Base-by-base conservation (phyloP, 2,888 invertebrate species). In the Rhimphoctona megacephalus region DNA sequence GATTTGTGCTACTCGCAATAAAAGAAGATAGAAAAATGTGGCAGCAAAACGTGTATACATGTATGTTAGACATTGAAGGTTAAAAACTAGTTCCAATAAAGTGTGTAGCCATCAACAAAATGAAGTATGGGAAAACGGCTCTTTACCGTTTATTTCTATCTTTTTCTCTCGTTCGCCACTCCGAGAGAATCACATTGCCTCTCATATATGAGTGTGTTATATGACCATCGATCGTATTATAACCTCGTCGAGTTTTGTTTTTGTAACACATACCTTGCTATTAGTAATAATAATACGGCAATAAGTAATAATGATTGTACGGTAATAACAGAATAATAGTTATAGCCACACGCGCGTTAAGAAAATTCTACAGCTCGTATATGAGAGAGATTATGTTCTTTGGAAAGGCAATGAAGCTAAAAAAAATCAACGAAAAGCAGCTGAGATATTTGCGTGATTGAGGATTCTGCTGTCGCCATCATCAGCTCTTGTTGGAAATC, bases 211-310 rank as follows among this genome's bases (percentile, higher is more conserved):
- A 30, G 61, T 61, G 61, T 61, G 61, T 61, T 70, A 33, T 57
- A 81, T 64, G 81, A 81, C 67, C 81, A 57, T 81, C 83, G 72
- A 78, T 80, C 80, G n/a, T 70, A 86, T 83, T 80, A 77, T 80
- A 78, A 61, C 76, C 64, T 30, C 52, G 33, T 57, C 69, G 57
- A 57, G 57, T 74, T 69, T 84, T 74, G 52, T 84, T 81, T 86
- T 74, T 83, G 77, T 86, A 85, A 83, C 76, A 72, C 85, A 70
- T 76, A 78, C 67, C 81, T 57, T 73, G 74, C 78, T 69, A 84
- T 86, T 86, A 84, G 73, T 46, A 84, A 81, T 84, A 84, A 84
- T 86, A 84, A 86, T 70, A 84, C 52, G 46, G 81, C 84, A 70
- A 82, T 86, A 84, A 82, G 79, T 84, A 79, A 69, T 78, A 82